Percentiles rank a stretch among this genome's conserved stretches.
Evolutionary conservation across 2,797 vertebrate genomes (phyloP).

Genomic region (Anableps anableps): DNA sequence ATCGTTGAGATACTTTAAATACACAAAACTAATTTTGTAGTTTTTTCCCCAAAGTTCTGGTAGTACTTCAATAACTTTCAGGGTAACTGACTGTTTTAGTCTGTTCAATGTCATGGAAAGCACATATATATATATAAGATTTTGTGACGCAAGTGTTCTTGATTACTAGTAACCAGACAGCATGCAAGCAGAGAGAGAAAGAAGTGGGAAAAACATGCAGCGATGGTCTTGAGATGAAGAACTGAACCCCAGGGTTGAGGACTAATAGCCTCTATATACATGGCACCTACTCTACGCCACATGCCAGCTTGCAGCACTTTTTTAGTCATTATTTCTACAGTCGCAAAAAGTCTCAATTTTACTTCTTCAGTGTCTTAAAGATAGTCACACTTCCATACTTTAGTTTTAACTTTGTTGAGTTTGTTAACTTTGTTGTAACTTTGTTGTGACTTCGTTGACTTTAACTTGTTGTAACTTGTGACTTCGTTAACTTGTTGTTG

Average conservation of each 20-base stretch:
- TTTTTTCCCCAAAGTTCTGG: neutral
- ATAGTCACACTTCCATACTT: neutral
- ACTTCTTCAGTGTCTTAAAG: too few relatives aligned
- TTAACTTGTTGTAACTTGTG: neutral
- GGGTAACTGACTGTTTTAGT: neutral
- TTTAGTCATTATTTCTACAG: neutral
- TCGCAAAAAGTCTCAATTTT: neutral
- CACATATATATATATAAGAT: neutral
- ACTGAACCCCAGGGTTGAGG: neutral
- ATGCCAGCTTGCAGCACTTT: neutral
- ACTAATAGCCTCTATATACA: neutral
- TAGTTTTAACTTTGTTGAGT: neutral
- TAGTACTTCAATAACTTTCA: neutral
- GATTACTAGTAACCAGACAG: neutral
- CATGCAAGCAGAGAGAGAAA: neutral
- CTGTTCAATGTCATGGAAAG: neutral
- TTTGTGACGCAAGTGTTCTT: neutral
- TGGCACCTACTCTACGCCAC: neutral
- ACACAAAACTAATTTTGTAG: neutral
- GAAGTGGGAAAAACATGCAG: neutral
- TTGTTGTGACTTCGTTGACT: neutral
- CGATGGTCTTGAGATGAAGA: neutral
- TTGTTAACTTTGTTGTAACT: neutral
- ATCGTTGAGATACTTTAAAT: neutral
- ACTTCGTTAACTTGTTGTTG: too few relatives aligned